phyloP scores from a whole-genome alignment of 1,140 invertebrate species.

The Leptopilina boulardi region DNA sequence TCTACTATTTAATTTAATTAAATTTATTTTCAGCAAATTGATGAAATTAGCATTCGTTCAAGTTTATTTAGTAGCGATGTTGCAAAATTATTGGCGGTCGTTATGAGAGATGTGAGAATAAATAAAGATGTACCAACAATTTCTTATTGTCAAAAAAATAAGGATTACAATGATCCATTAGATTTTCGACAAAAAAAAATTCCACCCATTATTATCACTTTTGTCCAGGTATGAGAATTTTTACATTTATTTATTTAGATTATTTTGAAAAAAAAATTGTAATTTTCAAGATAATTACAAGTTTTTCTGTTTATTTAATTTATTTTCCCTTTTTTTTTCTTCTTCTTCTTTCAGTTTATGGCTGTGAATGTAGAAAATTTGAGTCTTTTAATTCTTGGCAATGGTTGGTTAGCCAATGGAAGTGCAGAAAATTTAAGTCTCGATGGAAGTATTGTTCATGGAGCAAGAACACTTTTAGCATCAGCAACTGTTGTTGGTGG shows the following conservation, averaged over 20 bases:
- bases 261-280: constrained; percentile 22
- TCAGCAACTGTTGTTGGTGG: constrained; percentile 80
- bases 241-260: background rate
- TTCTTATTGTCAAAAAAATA: constrained; percentile 59
- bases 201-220: constrained; percentile 86
- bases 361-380: constrained; percentile 90
- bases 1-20: too few species aligned
- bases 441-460: constrained; percentile 85
- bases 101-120: constrained; percentile 89
- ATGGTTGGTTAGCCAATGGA: constrained; percentile 86
- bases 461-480: constrained; percentile 84
- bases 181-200: constrained; percentile 86
- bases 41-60: constrained; percentile 90
- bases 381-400: constrained; percentile 83
- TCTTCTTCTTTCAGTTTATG: constrained; percentile 81
- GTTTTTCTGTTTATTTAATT: constrained; percentile 16
- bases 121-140: constrained; percentile 83
- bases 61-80: constrained; percentile 93
- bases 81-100: constrained; percentile 90
- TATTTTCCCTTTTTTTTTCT: constrained; percentile 10
- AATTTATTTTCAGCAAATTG: constrained; percentile 88
- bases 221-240: constrained; percentile 82
- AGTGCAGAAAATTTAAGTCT: constrained; percentile 86
- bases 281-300: constrained; percentile 33
- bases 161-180: constrained; percentile 68